These are phyloP conservation scores for Rhineura floridana DNA, from an alignment of 2,113 vertebrate genomes.

Conservation along the genomic window DNA sequence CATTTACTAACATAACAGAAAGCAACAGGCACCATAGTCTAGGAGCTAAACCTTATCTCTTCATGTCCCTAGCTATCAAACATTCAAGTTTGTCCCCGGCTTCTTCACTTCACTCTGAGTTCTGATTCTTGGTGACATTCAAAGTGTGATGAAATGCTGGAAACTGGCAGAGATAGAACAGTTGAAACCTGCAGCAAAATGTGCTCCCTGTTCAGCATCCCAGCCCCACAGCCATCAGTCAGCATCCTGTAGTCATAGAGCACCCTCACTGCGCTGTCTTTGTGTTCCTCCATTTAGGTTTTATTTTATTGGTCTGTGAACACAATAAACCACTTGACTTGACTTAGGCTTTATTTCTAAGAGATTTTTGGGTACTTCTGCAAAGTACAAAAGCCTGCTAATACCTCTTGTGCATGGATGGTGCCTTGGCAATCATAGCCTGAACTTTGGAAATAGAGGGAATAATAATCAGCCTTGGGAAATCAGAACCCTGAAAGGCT, in stretches of 20 bases:
- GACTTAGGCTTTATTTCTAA: too few species aligned
- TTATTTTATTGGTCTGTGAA: too few species aligned
- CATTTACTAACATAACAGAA: not conserved
- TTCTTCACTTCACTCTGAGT: not conserved
- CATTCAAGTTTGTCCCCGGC: not conserved
- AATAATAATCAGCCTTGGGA: not conserved
- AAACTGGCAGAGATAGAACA: not conserved
- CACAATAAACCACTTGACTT: too few species aligned
- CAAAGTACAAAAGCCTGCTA: not conserved
- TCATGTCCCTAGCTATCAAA: not conserved
- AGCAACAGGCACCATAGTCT: not conserved
- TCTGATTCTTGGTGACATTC: not conserved
- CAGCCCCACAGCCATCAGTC: not conserved
- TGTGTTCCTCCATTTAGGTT: not conserved
- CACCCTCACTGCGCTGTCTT: not conserved
- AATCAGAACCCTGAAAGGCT: not conserved
- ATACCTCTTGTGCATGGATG: not conserved
- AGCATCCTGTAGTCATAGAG: too few species aligned
- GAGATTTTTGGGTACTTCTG: not conserved
- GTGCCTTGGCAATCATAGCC: not conserved
- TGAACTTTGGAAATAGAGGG: not conserved
- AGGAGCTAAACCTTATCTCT: not conserved
- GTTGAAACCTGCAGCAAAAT: not conserved
- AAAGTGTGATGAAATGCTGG: not conserved
- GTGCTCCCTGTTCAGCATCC: not conserved